These are phyloP conservation scores for Burhinus bistriatus DNA, from an alignment of 2,113 vertebrate species.

Conservation along the genomic window DNA sequence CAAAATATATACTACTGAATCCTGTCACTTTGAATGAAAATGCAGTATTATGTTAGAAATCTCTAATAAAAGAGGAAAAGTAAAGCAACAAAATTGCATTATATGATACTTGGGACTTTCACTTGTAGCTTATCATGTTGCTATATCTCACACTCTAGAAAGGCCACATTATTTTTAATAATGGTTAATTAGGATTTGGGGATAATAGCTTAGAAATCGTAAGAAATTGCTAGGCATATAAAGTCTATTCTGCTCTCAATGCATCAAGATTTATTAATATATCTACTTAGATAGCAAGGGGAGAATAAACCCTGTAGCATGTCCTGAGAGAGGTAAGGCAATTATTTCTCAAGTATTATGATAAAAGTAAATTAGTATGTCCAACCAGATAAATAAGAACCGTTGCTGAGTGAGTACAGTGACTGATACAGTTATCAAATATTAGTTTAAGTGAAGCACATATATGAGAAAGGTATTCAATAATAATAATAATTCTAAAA, in stretches of 20 bases:
- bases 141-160: background rate
- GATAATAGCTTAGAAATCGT: slow-evolving; percentile 25
- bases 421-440: background rate
- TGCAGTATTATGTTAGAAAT: background rate
- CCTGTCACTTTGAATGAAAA: slow-evolving; percentile 47
- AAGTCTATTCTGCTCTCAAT: background rate
- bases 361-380: slow-evolving; percentile 33
- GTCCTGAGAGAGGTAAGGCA: slow-evolving; percentile 34
- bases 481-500: background rate
- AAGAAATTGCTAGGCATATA: background rate
- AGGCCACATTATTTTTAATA: slow-evolving; percentile 42
- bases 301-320: background rate
- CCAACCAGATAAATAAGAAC: background rate
- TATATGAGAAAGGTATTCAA: background rate
- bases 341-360: background rate
- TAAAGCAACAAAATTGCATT: background rate
- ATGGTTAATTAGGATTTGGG: slow-evolving; percentile 52
- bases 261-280: background rate
- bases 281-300: background rate
- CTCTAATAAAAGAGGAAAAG: background rate
- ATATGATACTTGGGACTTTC: background rate
- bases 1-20: slow-evolving; percentile 6
- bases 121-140: background rate
- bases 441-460: background rate
- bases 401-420: background rate